phyloP scores from a whole-genome alignment of 1,140 invertebrate species.

The Brachionus koreanus region DNA sequence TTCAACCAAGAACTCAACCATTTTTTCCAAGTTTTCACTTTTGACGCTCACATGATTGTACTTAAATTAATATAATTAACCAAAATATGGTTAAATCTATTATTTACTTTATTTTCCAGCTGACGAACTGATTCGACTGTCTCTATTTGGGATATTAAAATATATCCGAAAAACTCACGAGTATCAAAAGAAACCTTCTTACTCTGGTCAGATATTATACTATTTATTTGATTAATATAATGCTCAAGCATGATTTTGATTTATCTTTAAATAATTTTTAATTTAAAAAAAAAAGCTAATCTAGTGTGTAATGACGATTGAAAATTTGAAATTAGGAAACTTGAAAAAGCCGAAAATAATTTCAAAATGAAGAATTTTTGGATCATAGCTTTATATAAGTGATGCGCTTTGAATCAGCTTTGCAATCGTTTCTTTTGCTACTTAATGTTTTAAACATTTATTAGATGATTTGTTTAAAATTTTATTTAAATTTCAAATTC shows the following conservation, averaged over 20 bases:
- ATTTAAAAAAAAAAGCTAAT: not conserved
- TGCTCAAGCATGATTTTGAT: not conserved
- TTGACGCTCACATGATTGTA: not conserved
- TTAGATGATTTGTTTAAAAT: not conserved
- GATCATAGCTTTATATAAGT: not conserved
- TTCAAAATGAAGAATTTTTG: not conserved
- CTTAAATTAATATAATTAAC: not conserved
- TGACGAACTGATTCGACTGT: not conserved
- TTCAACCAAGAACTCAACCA: not conserved
- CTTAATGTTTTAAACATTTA: not conserved
- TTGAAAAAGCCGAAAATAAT: not conserved
- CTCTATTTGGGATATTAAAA: constrained; percentile 8
- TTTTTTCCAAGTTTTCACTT: constrained; percentile 12
- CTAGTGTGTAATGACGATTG: not conserved
- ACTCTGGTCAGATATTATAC: not conserved
- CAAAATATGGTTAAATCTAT: not conserved
- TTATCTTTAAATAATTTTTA: not conserved
- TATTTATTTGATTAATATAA: not conserved
- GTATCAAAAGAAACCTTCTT: not conserved
- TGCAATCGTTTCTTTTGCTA: not conserved
- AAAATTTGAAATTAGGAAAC: constrained; percentile 7
- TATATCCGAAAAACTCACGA: constrained; percentile 7
- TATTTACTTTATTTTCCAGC: not conserved
- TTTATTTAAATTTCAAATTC: not conserved
- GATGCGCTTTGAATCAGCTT: not conserved